Evolutionary conservation across 2,113 vertebrate genomes (phyloP), one percentile per base, ranked within the genome.

Genomic region (Tupaia chinensis): DNA sequence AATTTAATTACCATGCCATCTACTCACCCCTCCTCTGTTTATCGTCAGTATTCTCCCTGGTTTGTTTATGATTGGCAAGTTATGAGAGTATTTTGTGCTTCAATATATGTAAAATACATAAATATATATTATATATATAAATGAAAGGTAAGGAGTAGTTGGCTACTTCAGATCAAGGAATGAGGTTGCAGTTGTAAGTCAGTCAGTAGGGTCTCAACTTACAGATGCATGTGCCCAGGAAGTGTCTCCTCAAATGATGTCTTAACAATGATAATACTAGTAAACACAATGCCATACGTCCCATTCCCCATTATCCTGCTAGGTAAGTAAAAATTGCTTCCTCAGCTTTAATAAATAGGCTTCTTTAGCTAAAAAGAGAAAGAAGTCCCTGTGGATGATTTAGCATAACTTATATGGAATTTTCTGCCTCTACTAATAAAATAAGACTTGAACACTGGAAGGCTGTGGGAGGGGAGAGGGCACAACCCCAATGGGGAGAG

Each of bases 401-500:
- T 60, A 29, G 14, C 65, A 80, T 74, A 44, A 83, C 10, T 14
- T 63, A n/a, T 44, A 29, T 16, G 17, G 34, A 72, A 86, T 68
- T 22, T 20, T 58, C 27, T 89, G 60, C 54, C 29, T 74, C 72
- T 5, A 20, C 58, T 79, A 74, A 58, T 86, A 78, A 87, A 91
- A 72, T 70, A 69, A 93, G 17, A 2, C 25, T 14, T 78, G 61
- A 83, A 77, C 60, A 76, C 60, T 54, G 23, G 9, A 10, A 74
- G 25, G 20, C 1, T 80, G 53, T 16, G 12, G 12, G 9, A 44
- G 9, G 22, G 44, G 11, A 25, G 56, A 22, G 9, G 19, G 14
- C n/a, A 29, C 7, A 5, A 63, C 19, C 16, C 58, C 1, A 1
- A 1, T 0, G 0, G 1, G 27, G 8, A 34, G 5, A 3, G 4